Conservation (phyloP, 2,888 invertebrate genomes). For the Tuta absoluta region DNA sequence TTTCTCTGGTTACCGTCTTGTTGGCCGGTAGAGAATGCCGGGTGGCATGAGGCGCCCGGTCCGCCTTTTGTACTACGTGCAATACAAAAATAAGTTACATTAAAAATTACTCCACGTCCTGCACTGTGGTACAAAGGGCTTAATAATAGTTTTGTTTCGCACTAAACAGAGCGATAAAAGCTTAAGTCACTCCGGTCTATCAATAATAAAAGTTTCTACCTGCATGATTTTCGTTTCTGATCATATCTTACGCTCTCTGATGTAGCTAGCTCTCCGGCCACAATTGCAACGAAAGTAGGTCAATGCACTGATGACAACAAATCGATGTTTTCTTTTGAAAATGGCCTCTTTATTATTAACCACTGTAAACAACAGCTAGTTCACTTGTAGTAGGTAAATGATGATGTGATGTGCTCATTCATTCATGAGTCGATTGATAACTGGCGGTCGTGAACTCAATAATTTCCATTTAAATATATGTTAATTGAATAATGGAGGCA, state of each 20-base stretch:
- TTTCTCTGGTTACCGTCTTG: too few species aligned
- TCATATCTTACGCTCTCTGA: too few species aligned
- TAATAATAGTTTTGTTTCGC: not conserved
- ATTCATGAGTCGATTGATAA: constrained; percentile 28
- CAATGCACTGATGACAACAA: constrained; percentile 59
- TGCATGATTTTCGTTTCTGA: too few species aligned
- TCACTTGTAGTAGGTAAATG: not conserved
- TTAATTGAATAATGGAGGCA: not conserved
- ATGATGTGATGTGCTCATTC: constrained; percentile 19
- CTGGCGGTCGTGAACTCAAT: constrained; percentile 27
- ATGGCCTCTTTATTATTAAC: constrained; percentile 43
- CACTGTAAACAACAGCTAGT: not conserved
- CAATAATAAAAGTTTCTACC: too few species aligned
- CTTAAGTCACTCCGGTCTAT: too few species aligned
- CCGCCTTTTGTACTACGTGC: too few species aligned
- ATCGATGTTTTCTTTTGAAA: constrained; percentile 57
- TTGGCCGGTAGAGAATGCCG: too few species aligned
- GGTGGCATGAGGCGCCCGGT: too few species aligned
- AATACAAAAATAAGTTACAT: too few species aligned
- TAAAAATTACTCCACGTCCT: not conserved
- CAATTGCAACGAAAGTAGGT: constrained; percentile 46
- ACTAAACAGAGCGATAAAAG: not conserved
- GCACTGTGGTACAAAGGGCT: not conserved
- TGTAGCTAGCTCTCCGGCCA: too few species aligned
- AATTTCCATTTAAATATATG: constrained; percentile 17